Conservation (phyloP, 2,113 vertebrate species). For the Indicator maculatus region DNA sequence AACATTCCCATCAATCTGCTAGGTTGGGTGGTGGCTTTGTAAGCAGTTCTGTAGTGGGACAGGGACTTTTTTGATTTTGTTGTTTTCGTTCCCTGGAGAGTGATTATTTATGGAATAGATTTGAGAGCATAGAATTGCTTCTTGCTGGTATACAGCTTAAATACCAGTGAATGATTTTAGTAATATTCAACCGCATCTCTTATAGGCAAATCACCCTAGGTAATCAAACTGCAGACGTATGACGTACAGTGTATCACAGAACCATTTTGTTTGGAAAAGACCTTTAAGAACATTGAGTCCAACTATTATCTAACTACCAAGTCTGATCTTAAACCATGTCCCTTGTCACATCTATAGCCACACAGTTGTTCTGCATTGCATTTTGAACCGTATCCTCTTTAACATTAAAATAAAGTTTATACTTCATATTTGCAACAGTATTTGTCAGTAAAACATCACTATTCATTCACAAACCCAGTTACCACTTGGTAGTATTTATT, state of each 20-base stretch:
- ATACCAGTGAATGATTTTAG: background rate
- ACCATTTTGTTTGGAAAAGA: too few species aligned
- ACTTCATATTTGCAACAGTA: background rate
- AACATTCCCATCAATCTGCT: background rate
- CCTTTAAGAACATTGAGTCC: too few species aligned
- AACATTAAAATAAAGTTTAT: background rate
- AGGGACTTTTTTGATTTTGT: background rate
- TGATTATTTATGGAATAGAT: background rate
- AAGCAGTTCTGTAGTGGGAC: background rate
- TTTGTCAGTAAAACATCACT: background rate
- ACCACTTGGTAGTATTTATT: background rate
- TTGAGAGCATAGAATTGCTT: background rate
- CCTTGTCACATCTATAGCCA: background rate
- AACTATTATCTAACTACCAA: too few species aligned
- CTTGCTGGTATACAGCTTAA: background rate
- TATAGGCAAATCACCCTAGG: background rate
- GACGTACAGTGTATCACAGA: background rate
- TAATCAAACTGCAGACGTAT: background rate
- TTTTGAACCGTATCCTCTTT: background rate
- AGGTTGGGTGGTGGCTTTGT: background rate
- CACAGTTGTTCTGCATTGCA: background rate
- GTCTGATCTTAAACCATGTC: too few species aligned
- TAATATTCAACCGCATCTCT: background rate
- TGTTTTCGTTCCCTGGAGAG: background rate
- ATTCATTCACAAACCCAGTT: background rate